Percentiles rank a stretch among this genome's conserved stretches.
Evolutionary conservation across 1,140 invertebrate genomes (phyloP).

Genomic region (Dendroctonus ponderosae): DNA sequence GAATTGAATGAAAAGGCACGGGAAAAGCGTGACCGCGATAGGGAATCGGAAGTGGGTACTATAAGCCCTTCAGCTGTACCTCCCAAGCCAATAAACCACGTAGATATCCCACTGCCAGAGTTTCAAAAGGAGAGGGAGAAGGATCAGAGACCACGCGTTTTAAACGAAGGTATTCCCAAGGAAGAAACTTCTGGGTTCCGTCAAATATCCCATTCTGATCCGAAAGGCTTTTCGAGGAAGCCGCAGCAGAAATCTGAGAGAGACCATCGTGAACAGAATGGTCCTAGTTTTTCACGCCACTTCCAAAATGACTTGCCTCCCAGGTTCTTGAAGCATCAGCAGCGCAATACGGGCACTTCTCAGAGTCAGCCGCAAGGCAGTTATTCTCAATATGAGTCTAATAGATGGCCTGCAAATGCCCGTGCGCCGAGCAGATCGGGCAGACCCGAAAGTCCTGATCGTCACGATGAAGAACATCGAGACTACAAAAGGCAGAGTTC

Average conservation of each 20-base stretch:
- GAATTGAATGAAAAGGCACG: slow-evolving; percentile 61
- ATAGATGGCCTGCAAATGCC: slow-evolving; percentile 12
- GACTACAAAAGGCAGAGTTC: slow-evolving; percentile 41
- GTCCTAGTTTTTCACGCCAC: slow-evolving; percentile 63
- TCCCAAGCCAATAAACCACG: slow-evolving; percentile 52
- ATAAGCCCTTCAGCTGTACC: slow-evolving; percentile 46
- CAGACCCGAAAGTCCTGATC: slow-evolving; percentile 36
- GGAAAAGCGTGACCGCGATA: slow-evolving; percentile 52
- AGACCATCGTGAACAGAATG: slow-evolving; percentile 43
- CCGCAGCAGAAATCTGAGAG: slow-evolving; percentile 52
- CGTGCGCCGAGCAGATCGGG: slow-evolving; percentile 22
- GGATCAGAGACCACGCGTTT: slow-evolving; percentile 25
- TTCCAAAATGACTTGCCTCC: slow-evolving; percentile 82
- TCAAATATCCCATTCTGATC: slow-evolving; percentile 51
- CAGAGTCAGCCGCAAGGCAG: neutral
- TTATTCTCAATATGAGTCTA: slow-evolving; percentile 25
- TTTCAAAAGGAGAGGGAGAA: slow-evolving; percentile 58
- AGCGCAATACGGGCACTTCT: slow-evolving; percentile 39
- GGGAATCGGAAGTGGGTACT: slow-evolving; percentile 48
- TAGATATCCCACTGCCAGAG: slow-evolving; percentile 56
- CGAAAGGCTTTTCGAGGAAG: slow-evolving; percentile 48
- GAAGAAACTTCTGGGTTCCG: slow-evolving; percentile 44
- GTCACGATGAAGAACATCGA: slow-evolving; percentile 37
- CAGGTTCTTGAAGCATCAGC: slow-evolving; percentile 72
- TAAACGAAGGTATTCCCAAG: slow-evolving; percentile 28